Conservation (phyloP, 2,888 invertebrate species). For the Ichneumoninae sp. region DNA sequence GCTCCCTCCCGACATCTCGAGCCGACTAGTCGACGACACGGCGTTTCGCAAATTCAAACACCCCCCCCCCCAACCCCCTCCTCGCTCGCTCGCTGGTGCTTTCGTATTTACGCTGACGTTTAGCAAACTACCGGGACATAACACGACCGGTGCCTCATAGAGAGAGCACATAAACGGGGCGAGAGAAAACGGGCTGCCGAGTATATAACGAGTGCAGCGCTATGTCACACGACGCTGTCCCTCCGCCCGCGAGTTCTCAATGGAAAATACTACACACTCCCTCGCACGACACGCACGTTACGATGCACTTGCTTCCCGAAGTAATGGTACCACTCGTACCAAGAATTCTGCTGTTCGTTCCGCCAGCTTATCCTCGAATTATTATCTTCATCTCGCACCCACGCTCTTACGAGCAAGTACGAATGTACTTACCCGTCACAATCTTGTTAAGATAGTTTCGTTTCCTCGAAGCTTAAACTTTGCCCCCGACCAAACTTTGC, state of each 20-base stretch:
- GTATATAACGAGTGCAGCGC: slow-evolving; percentile 46
- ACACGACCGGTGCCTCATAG: slow-evolving; percentile 29
- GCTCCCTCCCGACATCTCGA: slow-evolving; percentile 31
- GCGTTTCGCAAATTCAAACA: slow-evolving; percentile 46
- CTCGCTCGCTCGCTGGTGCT: slow-evolving; percentile 18
- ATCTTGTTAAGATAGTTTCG: neutral
- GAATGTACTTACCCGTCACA: neutral
- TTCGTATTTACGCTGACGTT: slow-evolving; percentile 65
- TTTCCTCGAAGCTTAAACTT: too few relatives aligned
- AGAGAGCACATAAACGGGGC: slow-evolving; percentile 18
- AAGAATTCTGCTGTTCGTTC: slow-evolving; percentile 48
- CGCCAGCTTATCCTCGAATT: slow-evolving; percentile 16
- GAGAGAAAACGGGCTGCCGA: slow-evolving; percentile 46
- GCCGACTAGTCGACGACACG: slow-evolving; percentile 54
- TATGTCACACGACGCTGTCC: slow-evolving; percentile 26
- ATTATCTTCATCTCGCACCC: slow-evolving; percentile 52
- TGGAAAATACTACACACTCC: slow-evolving; percentile 50
- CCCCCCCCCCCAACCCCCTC: neutral
- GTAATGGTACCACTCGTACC: slow-evolving; percentile 14
- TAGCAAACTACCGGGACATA: slow-evolving; percentile 58
- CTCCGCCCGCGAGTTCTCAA: slow-evolving; percentile 45
- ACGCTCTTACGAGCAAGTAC: too few relatives aligned
- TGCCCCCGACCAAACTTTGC: too few relatives aligned
- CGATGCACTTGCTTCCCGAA: slow-evolving; percentile 28
- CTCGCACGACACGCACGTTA: slow-evolving; percentile 23